Conservation (phyloP, 2,888 invertebrate species). For the Poecilobothrus nobilitatus region DNA sequence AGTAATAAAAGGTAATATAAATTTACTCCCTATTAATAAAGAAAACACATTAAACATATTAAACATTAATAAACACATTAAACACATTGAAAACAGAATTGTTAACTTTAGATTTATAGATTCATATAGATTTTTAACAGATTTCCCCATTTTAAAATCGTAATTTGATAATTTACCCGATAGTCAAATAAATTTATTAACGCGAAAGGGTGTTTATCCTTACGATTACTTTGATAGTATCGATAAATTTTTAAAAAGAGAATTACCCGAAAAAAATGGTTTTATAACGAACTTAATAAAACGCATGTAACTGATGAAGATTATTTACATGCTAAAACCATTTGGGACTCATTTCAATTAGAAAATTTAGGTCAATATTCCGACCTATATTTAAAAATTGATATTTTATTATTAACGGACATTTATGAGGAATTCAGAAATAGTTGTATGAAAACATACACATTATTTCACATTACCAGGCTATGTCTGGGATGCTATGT, state of each 20-base stretch:
- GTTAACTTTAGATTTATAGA: slow-evolving; percentile 20
- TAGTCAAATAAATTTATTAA: not conserved
- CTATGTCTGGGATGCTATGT: slow-evolving; percentile 29
- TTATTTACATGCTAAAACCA: slow-evolving; percentile 27
- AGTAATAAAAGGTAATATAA: slow-evolving; percentile 22
- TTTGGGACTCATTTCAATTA: slow-evolving; percentile 32
- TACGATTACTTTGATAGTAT: no score
- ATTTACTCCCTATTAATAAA: slow-evolving; percentile 28
- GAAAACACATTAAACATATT: slow-evolving; percentile 33
- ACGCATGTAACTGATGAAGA: not conserved
- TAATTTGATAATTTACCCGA: not conserved
- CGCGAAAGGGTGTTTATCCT: no score
- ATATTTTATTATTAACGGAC: slow-evolving; percentile 34
- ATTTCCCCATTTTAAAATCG: not conserved
- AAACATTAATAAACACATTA: no score
- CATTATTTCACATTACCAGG: slow-evolving; percentile 30
- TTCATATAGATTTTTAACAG: slow-evolving; percentile 14
- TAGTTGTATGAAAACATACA: slow-evolving; percentile 18
- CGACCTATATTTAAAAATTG: slow-evolving; percentile 31
- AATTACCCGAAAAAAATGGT: no score
- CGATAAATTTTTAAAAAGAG: not conserved
- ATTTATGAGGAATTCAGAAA: slow-evolving; percentile 23
- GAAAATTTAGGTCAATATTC: slow-evolving; percentile 32
- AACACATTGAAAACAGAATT: slow-evolving; percentile 20
- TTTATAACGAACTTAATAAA: not conserved